Percentiles rank a stretch among this genome's conserved stretches.
Conservation (phyloP, 2,113 vertebrate genomes). For the Elgaria multicarinata region DNA sequence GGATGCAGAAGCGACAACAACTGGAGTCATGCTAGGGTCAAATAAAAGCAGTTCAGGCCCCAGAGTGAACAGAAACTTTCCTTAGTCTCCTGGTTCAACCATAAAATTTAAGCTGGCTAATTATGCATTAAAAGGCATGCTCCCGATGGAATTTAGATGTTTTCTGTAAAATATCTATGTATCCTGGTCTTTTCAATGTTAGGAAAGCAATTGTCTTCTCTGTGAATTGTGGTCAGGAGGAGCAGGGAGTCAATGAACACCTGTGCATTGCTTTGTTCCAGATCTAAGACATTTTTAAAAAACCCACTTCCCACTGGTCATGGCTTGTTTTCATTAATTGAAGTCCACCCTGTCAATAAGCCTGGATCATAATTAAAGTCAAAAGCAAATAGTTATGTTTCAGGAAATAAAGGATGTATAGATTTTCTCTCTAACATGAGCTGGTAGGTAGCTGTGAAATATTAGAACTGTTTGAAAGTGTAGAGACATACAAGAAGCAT, state of each 20-base stretch:
- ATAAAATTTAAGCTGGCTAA: too few species aligned
- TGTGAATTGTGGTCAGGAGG: neutral
- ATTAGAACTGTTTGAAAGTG: conserved; percentile 62
- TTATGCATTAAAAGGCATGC: too few species aligned
- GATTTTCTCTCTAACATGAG: neutral
- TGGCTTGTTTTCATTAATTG: conserved; percentile 32
- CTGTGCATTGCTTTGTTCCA: neutral
- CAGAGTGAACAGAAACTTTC: too few species aligned
- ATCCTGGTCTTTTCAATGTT: neutral
- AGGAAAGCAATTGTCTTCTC: conserved; percentile 3
- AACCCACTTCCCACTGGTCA: conserved; percentile 18
- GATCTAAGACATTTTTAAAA: neutral
- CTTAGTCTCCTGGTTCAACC: too few species aligned
- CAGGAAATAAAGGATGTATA: conserved; percentile 27
- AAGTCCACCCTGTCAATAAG: neutral
- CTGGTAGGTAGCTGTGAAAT: conserved; percentile 46
- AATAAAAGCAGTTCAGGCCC: too few species aligned
- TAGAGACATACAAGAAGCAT: conserved; percentile 21
- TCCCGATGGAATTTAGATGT: neutral
- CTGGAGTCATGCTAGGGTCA: too few species aligned
- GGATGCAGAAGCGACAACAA: too few species aligned
- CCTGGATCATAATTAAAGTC: conserved; percentile 14
- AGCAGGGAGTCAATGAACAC: too few species aligned
- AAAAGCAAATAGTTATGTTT: conserved; percentile 20
- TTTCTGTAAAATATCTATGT: neutral